Evolutionary conservation across 1,140 invertebrate genomes (phyloP), one percentile per base, ranked within the genome.

Genomic region (Dendrolimus kikuchii): DNA sequence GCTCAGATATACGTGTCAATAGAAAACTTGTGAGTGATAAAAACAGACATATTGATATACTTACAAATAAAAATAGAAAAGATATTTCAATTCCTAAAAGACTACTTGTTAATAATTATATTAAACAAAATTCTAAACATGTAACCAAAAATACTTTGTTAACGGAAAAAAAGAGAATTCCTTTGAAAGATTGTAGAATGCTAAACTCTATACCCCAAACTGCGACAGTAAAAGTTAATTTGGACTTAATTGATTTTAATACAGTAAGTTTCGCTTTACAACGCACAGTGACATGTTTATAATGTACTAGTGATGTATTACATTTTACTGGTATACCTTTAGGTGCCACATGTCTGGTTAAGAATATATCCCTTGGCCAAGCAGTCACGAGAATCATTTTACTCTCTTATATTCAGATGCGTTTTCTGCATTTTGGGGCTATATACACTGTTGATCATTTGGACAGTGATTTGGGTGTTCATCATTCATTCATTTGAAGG

Each of bases 401-500:
- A 52, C 36, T 81, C 81, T 5, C 51, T 77, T 4, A 49, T 76
- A 38, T 61, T 81, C 51, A 61, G 78, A 58, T 81, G 76, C 55
- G 38, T 73, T 1, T 38, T 76, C 7, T 84, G 78, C 46, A 78
- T 81, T 54, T 52, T 84, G 7, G 81, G 81, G 8, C 46, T 84
- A 8, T 60, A 64, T 2, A 53, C 66, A 5, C 66, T 77, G 48
- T 64, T 84, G 5, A 53, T 77, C 7, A 40, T 84, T 6, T 81
- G 77, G 81, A 81, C 77, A 9, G 51, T 72, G 7, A 54, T 75
- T 38, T 77, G 68, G 59, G 63, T 77, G 0, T 77, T 81, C 43
- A 50, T 75, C 0, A 79, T 84, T 51, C 66, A 81, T 46, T 71
- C 66, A n/a, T 81, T 78, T 59, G 81, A 85, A 82, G 79, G 79